phyloP scores from a whole-genome alignment of 2,797 vertebrate species.

The Melanotaenia parkinsoni region DNA sequence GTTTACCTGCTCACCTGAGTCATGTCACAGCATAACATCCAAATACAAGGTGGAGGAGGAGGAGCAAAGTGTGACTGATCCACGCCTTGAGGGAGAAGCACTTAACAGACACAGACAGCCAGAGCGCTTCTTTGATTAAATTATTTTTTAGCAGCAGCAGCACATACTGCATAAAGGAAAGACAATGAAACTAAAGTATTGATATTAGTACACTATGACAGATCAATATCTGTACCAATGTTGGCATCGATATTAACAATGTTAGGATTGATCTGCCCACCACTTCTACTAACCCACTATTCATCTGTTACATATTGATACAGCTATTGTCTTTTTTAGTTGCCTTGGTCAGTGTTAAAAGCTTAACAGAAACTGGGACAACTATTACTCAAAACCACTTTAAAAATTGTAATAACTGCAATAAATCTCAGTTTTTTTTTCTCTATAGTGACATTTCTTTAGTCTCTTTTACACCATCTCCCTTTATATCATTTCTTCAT shows the following conservation, averaged over 20 bases:
- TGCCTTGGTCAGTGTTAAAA: neutral
- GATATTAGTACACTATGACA: no score
- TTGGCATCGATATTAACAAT: no score
- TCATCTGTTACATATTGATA: no score
- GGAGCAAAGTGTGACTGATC: neutral
- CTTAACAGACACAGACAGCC: neutral
- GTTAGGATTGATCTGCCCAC: no score
- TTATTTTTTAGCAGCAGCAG: neutral
- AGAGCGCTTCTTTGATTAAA: neutral
- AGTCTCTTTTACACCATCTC: no score
- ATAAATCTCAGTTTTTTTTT: neutral
- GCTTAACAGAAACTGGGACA: no score
- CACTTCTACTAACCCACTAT: no score
- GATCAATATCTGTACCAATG: no score
- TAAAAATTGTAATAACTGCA: no score
- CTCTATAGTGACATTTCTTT: neutral
- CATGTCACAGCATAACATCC: neutral
- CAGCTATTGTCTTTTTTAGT: neutral
- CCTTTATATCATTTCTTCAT: neutral
- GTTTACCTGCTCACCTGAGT: neutral
- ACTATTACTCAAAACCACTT: no score
- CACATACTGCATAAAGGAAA: no score
- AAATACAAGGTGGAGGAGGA: neutral
- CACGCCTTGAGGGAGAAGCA: neutral
- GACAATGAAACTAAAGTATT: no score